Percentiles rank a stretch among this genome's conserved stretches.
These are phyloP conservation scores for Bos indicus DNA, from an alignment of 2,113 vertebrate genomes.

Conservation along the genomic window DNA sequence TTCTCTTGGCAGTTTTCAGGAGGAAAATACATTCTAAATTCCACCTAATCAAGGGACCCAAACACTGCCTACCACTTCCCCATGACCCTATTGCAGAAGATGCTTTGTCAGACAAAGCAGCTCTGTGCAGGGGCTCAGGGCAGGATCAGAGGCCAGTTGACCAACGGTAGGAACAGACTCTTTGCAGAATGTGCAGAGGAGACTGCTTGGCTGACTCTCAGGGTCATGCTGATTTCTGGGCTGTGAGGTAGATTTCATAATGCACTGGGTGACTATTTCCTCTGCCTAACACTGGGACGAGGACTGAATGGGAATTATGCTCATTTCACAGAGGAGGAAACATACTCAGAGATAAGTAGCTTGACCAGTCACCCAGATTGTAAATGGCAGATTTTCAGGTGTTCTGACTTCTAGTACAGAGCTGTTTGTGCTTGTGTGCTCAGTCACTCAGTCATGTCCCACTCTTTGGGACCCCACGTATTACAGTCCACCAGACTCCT, in stretches of 20 bases:
- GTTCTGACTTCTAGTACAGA: background rate
- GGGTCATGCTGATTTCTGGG: background rate
- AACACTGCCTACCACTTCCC: background rate
- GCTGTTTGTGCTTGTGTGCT: background rate
- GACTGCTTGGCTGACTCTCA: background rate
- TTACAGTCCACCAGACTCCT: background rate
- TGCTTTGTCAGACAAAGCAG: background rate
- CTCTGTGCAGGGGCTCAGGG: background rate
- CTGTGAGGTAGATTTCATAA: background rate
- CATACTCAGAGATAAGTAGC: background rate
- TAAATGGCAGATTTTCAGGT: background rate
- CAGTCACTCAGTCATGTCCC: background rate
- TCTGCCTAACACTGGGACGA: background rate
- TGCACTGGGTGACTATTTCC: background rate
- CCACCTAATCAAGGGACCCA: background rate
- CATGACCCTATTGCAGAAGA: background rate
- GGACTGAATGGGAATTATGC: background rate
- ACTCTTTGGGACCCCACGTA: background rate
- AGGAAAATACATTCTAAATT: background rate
- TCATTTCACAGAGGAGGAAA: background rate
- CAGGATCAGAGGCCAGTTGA: background rate
- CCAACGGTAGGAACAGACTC: background rate
- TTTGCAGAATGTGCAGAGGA: background rate
- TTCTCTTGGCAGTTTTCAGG: background rate
- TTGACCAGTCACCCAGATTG: background rate